Conservation (phyloP, 1,140 invertebrate genomes). For the Plectrocnemia conspersa region DNA sequence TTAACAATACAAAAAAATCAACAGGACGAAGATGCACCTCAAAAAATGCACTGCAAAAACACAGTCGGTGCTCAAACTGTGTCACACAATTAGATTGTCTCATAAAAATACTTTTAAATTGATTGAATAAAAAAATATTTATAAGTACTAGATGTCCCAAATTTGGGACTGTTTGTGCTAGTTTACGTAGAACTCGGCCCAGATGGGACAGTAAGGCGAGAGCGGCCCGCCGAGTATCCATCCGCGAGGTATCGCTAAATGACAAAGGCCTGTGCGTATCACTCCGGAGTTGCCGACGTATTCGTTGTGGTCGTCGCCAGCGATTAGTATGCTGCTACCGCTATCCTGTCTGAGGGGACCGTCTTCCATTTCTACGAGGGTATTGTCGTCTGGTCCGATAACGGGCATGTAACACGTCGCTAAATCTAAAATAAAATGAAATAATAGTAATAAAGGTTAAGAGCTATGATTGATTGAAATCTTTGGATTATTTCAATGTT, state of each 20-base stretch:
- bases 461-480: no score
- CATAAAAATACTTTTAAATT: no score
- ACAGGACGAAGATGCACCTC: no score
- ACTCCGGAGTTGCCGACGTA: slow-evolving; percentile 56
- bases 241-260: slow-evolving; percentile 73
- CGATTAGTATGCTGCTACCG: slow-evolving; percentile 39
- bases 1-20: no score
- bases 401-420: slow-evolving; percentile 36
- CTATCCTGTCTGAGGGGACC: slow-evolving; percentile 26
- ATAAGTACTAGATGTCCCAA: no score
- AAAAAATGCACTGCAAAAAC: no score
- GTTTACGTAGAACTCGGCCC: slow-evolving; percentile 50
- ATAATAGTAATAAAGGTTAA: no score
- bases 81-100: no score
- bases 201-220: slow-evolving; percentile 68
- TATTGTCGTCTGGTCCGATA: slow-evolving; percentile 40
- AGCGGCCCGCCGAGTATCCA: slow-evolving; percentile 77
- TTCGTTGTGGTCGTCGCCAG: slow-evolving; percentile 35
- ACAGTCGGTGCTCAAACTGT: no score
- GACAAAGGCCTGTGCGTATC: slow-evolving; percentile 63
- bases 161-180: no score
- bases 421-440: slow-evolving; percentile 27
- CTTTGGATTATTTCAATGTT: no score
- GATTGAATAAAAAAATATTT: no score
- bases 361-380: slow-evolving; percentile 38